Base-by-base conservation (phyloP, 1,140 invertebrate species). In the Chironomus tepperi region DNA sequence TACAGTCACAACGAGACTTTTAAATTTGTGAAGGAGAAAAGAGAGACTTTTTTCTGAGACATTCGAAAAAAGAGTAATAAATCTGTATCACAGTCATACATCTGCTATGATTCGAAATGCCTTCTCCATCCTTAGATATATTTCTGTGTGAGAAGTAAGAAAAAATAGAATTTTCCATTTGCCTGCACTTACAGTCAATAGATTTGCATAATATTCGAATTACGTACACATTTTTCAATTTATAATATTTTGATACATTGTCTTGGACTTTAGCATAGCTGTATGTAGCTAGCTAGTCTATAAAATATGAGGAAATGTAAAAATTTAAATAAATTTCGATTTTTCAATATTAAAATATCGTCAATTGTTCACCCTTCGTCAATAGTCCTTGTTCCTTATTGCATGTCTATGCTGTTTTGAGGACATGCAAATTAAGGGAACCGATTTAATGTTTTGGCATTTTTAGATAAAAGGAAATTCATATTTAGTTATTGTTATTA, bases 131-230 rank as follows among this genome's bases (percentile, higher is more conserved):
- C n/a, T n/a, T n/a, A n/a, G n/a, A n/a, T n/a, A n/a, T n/a, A n/a
- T n/a, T n/a, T n/a, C n/a, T n/a, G n/a, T 34, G 24, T 34, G 24
- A 34, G 24, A 34, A 34, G 24, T n/a, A 34, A 34, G 24, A 34
- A 34, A 34, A 34, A 34, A 34, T 34, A 34, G 5, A 34, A 57
- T 57, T 57, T 57, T 57, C 47, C 47, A 57, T 57, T 57, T 57
- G 47, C 47, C n/a, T 57, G 47, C 47, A 57, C n/a, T 57, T 57
- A 34, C 24, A 34, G 24, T 34, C 24, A n/a, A 57, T 57, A 57
- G 47, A 57, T 57, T 57, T 57, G 47, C 47, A 57, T 57, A 57
- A 57, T 57, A 57, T 57, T 57, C 47, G 47, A 57, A 57, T 57
- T 57, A 57, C 15, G 47, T 57, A 57, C 47, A 57, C 47, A 57